A percentile compares a stretch with the other conserved stretches of the same genome.
phyloP scores from a whole-genome alignment of 2,113 vertebrate genomes.

The Circaetus gallicus region DNA sequence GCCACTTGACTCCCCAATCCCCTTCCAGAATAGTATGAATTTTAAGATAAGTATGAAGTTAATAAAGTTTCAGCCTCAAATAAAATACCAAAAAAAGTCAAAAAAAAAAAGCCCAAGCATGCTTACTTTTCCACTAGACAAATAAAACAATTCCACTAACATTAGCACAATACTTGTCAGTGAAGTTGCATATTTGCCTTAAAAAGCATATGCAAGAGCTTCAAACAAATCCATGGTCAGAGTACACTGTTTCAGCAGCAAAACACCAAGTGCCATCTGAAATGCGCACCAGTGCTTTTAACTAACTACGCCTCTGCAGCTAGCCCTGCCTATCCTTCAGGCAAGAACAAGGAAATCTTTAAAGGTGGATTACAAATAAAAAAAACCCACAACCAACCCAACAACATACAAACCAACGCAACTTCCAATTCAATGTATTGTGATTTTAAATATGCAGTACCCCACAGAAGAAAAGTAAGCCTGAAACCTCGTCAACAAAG shows the following conservation, averaged over 20 bases:
- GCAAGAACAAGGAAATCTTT: background rate
- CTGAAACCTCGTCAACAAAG: background rate
- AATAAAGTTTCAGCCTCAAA: background rate
- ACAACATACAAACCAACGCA: background rate
- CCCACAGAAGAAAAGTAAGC: background rate
- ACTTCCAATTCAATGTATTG: background rate
- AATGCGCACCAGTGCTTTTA: background rate
- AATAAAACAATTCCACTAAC: background rate
- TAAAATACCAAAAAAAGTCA: background rate
- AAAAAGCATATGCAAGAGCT: background rate
- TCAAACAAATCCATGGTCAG: background rate
- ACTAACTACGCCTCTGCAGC: constrained; percentile 10
- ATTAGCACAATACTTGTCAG: background rate
- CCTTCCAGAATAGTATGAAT: background rate
- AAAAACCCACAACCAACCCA: background rate
- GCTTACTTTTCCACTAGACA: background rate
- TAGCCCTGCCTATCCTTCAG: constrained; percentile 42
- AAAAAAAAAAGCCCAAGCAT: background rate
- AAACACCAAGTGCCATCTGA: background rate
- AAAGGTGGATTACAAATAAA: background rate
- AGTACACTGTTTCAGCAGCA: background rate
- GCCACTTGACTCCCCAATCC: background rate
- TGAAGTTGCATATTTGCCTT: background rate
- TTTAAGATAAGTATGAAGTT: background rate
- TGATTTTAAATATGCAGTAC: background rate